These are phyloP conservation scores for Fragum fragum DNA, from an alignment of 2,888 invertebrate genomes.

Conservation along the genomic window DNA sequence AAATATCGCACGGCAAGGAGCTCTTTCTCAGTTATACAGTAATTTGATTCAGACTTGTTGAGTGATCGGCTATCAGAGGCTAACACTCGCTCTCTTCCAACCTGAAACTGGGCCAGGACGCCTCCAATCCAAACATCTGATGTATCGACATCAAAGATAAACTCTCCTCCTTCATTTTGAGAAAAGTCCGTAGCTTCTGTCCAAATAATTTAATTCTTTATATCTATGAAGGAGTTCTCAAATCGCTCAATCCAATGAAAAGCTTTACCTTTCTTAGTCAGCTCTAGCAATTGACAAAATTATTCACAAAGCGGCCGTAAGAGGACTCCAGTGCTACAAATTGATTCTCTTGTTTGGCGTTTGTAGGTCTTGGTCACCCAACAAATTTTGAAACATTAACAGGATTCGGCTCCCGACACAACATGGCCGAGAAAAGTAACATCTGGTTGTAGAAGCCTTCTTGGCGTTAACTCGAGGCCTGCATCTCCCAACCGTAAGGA, in stretches of 20 bases:
- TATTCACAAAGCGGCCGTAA: conserved; percentile 26
- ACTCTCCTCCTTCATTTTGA: no score
- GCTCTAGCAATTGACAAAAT: conserved; percentile 28
- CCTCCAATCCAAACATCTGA: no score
- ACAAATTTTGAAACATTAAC: conserved; percentile 33
- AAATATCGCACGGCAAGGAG: no score
- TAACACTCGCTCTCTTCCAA: no score
- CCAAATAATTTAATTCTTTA: conserved; percentile 17
- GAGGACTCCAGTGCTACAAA: conserved; percentile 35
- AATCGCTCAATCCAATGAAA: conserved; percentile 16
- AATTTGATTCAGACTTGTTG: no score
- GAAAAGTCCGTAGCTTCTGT: conserved; percentile 33
- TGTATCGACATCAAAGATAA: no score
- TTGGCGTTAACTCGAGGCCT: conserved; percentile 33
- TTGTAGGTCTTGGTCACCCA: conserved; percentile 22
- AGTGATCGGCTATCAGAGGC: no score
- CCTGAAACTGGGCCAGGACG: no score
- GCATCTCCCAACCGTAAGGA: conserved; percentile 3
- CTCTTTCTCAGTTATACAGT: no score
- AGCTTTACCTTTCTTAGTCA: conserved; percentile 10
- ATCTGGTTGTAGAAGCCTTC: conserved; percentile 28
- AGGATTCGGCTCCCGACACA: conserved; percentile 34
- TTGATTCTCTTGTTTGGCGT: conserved; percentile 30
- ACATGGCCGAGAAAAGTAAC: conserved; percentile 41
- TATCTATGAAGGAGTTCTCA: conserved; percentile 9